phyloP scores from a whole-genome alignment of 2,888 invertebrate species.

The Stegana nigrithorax region DNA sequence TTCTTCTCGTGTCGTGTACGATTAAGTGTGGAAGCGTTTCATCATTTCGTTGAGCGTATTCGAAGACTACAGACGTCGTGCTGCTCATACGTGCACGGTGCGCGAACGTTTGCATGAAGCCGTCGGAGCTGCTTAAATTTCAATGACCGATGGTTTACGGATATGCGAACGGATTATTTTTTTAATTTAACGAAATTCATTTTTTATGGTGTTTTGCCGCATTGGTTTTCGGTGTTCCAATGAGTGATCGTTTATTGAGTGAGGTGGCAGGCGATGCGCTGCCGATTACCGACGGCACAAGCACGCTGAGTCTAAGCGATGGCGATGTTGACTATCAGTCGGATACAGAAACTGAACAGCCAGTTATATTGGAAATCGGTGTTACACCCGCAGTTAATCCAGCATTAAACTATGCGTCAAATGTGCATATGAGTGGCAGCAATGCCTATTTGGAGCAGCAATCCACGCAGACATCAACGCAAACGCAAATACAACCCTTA shows the following conservation, averaged over 20 bases:
- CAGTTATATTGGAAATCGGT: constrained; percentile 57
- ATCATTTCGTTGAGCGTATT: constrained; percentile 33
- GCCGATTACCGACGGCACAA: constrained; percentile 33
- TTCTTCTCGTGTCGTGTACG: constrained; percentile 31
- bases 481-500: not conserved
- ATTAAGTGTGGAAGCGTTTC: constrained; percentile 28
- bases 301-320: constrained; percentile 1
- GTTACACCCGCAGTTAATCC: constrained; percentile 25
- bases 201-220: not conserved
- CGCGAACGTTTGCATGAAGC: too few relatives aligned
- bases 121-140: constrained; percentile 4
- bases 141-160: not conserved
- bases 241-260: constrained; percentile 56
- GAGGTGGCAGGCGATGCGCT: constrained; percentile 38
- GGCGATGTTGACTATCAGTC: constrained; percentile 24
- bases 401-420: not conserved
- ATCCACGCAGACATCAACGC: not conserved
- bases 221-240: constrained; percentile 24
- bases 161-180: too few relatives aligned
- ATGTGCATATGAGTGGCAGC: constrained; percentile 27
- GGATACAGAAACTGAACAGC: constrained; percentile 56
- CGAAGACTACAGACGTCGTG: constrained; percentile 27
- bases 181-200: too few relatives aligned
- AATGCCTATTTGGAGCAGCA: constrained; percentile 35
- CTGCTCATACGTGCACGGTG: too few relatives aligned